Conservation (phyloP, 2,113 vertebrate genomes). For the Mionectes macconnelli region DNA sequence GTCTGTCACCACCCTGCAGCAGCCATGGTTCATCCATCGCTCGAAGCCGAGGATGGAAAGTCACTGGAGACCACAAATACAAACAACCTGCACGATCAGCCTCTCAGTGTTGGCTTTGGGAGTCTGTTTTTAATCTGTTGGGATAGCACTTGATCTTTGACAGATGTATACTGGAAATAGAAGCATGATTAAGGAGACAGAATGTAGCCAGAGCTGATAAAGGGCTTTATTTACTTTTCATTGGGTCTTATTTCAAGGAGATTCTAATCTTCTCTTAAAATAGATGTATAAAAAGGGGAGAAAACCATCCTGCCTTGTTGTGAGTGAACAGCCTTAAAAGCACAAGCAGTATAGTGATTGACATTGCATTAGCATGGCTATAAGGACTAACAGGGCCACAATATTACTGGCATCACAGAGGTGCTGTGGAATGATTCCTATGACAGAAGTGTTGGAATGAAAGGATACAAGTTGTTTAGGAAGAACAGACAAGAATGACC, state of each 20-base stretch:
- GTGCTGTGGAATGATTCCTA: no score
- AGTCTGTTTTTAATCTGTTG: background rate
- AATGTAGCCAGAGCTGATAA: background rate
- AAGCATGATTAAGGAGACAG: background rate
- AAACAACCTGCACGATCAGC: background rate
- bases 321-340: background rate
- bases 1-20: background rate
- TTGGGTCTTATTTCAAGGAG: background rate
- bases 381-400: background rate
- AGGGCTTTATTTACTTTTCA: constrained; percentile 15
- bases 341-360: background rate
- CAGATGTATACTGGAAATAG: background rate
- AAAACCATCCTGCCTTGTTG: background rate
- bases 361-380: background rate
- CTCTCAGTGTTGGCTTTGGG: background rate
- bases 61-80: background rate
- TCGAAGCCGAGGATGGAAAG: background rate
- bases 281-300: background rate
- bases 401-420: background rate
- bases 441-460: background rate
- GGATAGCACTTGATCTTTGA: background rate
- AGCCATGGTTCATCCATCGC: background rate
- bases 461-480: background rate
- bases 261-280: background rate
- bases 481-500: background rate